Conservation (phyloP, 2,888 invertebrate genomes). For the Eristalis intricaria region DNA sequence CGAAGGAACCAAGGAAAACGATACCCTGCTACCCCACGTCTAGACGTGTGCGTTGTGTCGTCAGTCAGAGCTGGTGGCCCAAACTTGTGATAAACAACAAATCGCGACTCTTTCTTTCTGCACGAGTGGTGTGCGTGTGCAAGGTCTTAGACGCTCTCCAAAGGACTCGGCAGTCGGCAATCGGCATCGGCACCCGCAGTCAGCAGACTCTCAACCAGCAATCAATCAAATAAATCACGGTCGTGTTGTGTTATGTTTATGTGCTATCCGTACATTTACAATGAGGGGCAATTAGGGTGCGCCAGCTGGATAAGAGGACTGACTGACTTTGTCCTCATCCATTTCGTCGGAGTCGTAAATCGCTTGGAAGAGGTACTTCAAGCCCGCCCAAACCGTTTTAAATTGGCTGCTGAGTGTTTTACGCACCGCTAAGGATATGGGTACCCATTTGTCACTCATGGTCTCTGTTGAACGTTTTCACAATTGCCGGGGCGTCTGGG, state of each 20-base stretch:
- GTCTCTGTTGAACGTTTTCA: slow-evolving; percentile 7
- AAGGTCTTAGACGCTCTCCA: not conserved
- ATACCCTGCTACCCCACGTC: slow-evolving; percentile 24
- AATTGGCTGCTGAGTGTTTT: slow-evolving; percentile 26
- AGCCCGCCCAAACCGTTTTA: slow-evolving; percentile 15
- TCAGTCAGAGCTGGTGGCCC: slow-evolving; percentile 4
- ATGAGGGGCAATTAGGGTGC: slow-evolving; percentile 38
- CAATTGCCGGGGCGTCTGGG: not conserved
- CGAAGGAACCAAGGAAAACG: not conserved
- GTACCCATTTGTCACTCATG: slow-evolving; percentile 14
- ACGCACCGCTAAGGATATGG: slow-evolving; percentile 22
- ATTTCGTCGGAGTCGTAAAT: slow-evolving; percentile 11
- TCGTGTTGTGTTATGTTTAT: slow-evolving; percentile 11
- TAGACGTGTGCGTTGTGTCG: slow-evolving; percentile 45
- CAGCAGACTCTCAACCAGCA: not conserved
- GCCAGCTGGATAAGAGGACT: slow-evolving; percentile 17
- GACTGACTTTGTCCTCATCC: not conserved
- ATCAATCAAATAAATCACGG: slow-evolving; percentile 56
- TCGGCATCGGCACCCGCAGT: not conserved
- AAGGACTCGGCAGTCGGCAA: not conserved
- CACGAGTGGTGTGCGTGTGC: not conserved
- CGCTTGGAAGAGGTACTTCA: not conserved
- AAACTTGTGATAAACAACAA: slow-evolving; percentile 42
- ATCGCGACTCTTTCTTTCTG: slow-evolving; percentile 18
- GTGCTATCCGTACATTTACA: slow-evolving; percentile 27